phyloP scores from a whole-genome alignment of 2,888 invertebrate species.

The Galerucella nymphaeae region DNA sequence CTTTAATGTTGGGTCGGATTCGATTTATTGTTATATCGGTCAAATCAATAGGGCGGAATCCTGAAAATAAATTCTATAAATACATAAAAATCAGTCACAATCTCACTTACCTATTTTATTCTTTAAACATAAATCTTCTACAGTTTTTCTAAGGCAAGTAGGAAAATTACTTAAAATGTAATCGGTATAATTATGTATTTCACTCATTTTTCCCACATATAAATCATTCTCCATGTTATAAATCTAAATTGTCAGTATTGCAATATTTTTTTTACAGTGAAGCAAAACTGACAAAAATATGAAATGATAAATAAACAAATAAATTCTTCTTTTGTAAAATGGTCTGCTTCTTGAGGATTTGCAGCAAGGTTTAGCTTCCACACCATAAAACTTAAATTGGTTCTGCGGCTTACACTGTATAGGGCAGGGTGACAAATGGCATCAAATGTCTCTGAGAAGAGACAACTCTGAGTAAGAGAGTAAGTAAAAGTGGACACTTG shows the following conservation, averaged over 20 bases:
- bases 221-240: too few species aligned
- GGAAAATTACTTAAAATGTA: constrained; percentile 50
- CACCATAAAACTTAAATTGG: constrained; percentile 1
- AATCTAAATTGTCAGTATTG: background rate
- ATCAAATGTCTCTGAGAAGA: background rate
- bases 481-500: constrained; percentile 5
- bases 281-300: background rate
- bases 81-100: background rate
- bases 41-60: constrained; percentile 44
- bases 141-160: constrained; percentile 50
- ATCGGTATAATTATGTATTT: constrained; percentile 43
- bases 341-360: too few species aligned
- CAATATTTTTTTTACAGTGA: background rate
- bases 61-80: constrained; percentile 42
- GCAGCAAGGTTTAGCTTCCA: background rate
- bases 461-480: background rate
- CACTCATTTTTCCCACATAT: constrained; percentile 31
- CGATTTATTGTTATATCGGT: constrained; percentile 39
- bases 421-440: background rate
- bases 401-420: background rate
- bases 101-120: constrained; percentile 50
- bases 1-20: constrained; percentile 28
- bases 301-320: too few species aligned
- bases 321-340: too few species aligned
- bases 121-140: constrained; percentile 50